phyloP scores from a whole-genome alignment of 2,888 invertebrate species.

The Drosophila lutescens region DNA sequence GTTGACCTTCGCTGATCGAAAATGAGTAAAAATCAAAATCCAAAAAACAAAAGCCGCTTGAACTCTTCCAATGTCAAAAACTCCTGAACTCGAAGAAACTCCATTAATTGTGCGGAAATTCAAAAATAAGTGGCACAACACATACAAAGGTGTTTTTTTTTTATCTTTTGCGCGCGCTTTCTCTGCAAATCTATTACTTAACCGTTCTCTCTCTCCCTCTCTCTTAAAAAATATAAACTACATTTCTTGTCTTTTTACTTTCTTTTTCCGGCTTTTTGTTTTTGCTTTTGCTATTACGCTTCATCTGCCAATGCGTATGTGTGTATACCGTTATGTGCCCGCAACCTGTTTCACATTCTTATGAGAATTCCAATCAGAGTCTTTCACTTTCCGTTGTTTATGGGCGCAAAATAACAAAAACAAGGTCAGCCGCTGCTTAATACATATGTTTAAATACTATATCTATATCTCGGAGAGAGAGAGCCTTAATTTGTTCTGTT shows the following conservation, averaged over 20 bases:
- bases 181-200: conserved; percentile 76
- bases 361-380: conserved; percentile 75
- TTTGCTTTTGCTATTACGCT: conserved; percentile 28
- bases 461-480: not conserved
- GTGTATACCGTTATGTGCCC: conserved; percentile 26
- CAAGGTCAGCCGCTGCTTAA: conserved; percentile 21
- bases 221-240: conserved; percentile 12
- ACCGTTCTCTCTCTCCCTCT: conserved; percentile 22
- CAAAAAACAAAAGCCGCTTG: conserved; percentile 39
- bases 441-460: conserved; percentile 2
- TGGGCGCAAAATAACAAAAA: conserved; percentile 27
- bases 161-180: conserved; percentile 73
- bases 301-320: conserved; percentile 1
- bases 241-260: conserved; percentile 34
- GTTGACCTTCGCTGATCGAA: conserved; percentile 8
- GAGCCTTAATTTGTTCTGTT: conserved; percentile 6
- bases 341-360: conserved; percentile 63
- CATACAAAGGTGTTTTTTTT: conserved; percentile 12
- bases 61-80: conserved; percentile 69
- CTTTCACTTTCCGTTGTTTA: conserved; percentile 69
- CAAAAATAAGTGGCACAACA: conserved; percentile 28
- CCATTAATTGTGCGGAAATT: conserved; percentile 55
- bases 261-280: conserved; percentile 46
- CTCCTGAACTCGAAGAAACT: not conserved
- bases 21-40: not conserved